phyloP scores from a whole-genome alignment of 2,888 invertebrate genomes.

The Labia minor region DNA sequence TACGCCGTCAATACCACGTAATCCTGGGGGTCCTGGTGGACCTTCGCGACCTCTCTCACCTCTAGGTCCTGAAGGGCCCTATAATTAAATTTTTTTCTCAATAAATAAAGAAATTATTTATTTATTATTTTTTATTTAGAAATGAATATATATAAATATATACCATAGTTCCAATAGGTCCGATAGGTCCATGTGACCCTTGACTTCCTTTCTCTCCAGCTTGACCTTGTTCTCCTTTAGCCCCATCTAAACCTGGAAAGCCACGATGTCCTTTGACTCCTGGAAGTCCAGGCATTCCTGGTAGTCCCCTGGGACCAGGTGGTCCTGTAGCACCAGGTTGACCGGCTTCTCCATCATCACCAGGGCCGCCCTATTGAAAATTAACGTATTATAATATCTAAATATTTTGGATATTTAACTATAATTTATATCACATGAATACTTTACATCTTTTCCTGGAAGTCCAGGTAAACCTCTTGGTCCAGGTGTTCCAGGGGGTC shows the following conservation, averaged over 20 bases:
- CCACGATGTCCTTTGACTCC: constrained; percentile 77
- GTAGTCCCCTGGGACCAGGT: constrained; percentile 59
- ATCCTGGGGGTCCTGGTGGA: constrained; percentile 61
- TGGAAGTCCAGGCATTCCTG: constrained; percentile 66
- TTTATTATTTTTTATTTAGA: not conserved
- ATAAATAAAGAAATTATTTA: constrained; percentile 19
- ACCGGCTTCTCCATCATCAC: constrained; percentile 72
- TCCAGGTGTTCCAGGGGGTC: constrained; percentile 49
- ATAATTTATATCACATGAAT: not conserved
- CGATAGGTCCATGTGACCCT: constrained; percentile 58
- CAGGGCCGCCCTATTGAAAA: constrained; percentile 51
- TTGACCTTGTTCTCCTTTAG: constrained; percentile 68
- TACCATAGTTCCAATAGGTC: constrained; percentile 58
- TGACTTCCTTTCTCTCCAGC: constrained; percentile 63
- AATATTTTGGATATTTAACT: not conserved
- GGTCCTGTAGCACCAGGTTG: constrained; percentile 59
- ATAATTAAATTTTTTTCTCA: constrained; percentile 16
- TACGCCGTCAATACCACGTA: constrained; percentile 68
- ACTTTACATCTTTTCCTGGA: constrained; percentile 63
- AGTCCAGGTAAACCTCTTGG: constrained; percentile 56
- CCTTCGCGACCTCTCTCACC: constrained; percentile 81
- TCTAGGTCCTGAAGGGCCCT: constrained; percentile 69
- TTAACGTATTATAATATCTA: not conserved
- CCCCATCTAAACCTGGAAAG: constrained; percentile 65
- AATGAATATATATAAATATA: constrained; percentile 22